Conservation (phyloP, 2,797 vertebrate species). For the Phylloscopus collybita region DNA sequence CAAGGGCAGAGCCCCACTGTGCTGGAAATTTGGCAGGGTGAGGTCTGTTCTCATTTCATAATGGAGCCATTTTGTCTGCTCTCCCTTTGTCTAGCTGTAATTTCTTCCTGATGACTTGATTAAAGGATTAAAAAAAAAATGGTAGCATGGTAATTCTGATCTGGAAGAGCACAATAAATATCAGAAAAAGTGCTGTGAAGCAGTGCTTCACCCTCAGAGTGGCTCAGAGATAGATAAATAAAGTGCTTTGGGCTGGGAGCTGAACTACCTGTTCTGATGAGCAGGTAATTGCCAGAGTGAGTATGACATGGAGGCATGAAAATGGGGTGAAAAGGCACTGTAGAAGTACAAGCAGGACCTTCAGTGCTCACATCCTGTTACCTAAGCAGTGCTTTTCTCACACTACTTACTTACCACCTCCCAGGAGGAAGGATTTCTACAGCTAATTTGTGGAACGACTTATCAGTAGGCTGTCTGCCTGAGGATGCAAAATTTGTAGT, state of each 20-base stretch:
- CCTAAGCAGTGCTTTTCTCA: background rate
- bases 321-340: background rate
- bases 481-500: background rate
- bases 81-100: background rate
- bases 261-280: background rate
- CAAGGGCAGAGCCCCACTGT: background rate
- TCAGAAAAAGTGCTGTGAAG: background rate
- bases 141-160: background rate
- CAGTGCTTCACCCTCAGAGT: background rate
- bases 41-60: slow-evolving; percentile 2
- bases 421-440: background rate
- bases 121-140: background rate
- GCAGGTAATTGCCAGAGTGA: background rate
- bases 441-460: background rate
- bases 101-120: background rate
- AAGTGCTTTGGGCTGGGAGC: background rate
- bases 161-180: background rate
- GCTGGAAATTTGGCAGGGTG: slow-evolving; percentile 2
- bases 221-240: background rate
- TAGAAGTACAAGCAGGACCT: background rate
- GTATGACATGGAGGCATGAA: background rate
- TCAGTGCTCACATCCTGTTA: background rate
- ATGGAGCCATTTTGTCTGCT: background rate
- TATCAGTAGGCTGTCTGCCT: background rate
- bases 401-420: background rate